Evolutionary conservation across 2,888 invertebrate genomes (phyloP), one percentile per base, ranked within the genome.

Genomic region (Conistra vaccinii): DNA sequence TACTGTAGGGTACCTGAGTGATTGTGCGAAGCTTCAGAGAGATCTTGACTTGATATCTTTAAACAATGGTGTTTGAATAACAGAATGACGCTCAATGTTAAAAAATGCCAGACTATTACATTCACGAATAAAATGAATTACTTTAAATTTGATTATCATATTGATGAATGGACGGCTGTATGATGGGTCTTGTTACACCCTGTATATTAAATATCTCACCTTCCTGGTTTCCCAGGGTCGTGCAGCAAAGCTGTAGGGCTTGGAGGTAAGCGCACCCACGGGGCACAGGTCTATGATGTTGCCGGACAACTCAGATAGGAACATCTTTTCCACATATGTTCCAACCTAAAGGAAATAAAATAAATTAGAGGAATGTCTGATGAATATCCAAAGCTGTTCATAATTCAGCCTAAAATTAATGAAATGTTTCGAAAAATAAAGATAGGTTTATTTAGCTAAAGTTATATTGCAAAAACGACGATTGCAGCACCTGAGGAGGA

Each of bases 241-340:
- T 66, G 99, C 99, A 14, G 98, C 98, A 94, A 99, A 99, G 90
- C 99, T 97, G 94, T 99, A 99, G 0, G 99, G 99, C 93, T 99
- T 99, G 86, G 99, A 99, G 26, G 99, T 99, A 60, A 99, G 97
- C 0, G 99, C 99, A 61, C 99, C 99, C 7, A 99, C 99, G 1
- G 99, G 99, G 92, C 99, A 99, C 89, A 99, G 96, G 95, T 99
- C 99, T 86, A 99, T 99, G 57, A 99, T 98, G 93, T 99, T 99
- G 63, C 99, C 99, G 1, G 99, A 99, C 57, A 99, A 94, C 94
- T 99, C 99, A 0, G 99, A 99, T 61, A 99, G 97, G 94, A 99
- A 99, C 97, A 99, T 98, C 95, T 99, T 99, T 94, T 99, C 99
- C 1, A 99, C 99, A 90, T 99, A 99, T 0, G 99, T 99, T 80